Conservation (phyloP, 1,140 invertebrate species). For the Octopus sinensis region DNA sequence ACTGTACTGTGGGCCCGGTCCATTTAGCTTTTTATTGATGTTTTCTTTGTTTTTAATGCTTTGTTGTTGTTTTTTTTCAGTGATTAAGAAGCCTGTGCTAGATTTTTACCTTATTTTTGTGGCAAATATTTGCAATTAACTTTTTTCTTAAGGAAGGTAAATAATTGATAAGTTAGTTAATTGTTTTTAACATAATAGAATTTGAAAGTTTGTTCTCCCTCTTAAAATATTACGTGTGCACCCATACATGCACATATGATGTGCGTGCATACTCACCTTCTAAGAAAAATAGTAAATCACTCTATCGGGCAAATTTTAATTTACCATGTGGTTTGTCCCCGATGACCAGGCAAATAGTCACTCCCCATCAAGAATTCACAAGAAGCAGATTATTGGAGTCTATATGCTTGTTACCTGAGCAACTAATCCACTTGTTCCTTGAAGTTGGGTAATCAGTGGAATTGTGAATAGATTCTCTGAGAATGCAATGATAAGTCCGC, state of each 20-base stretch:
- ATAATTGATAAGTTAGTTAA: no score
- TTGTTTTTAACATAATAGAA: no score
- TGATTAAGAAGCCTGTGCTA: no score
- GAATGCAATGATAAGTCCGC: constrained; percentile 3
- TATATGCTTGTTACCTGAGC: not conserved
- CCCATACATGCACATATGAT: no score
- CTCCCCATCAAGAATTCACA: constrained; percentile 6
- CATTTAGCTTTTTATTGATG: not conserved
- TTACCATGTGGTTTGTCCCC: not conserved
- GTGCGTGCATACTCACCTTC: not conserved
- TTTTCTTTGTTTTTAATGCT: not conserved
- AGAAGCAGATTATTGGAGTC: not conserved
- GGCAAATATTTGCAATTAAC: not conserved
- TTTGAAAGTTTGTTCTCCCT: no score
- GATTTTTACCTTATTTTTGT: not conserved
- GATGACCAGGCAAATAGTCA: not conserved
- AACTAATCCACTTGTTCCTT: constrained; percentile 7
- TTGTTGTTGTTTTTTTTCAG: no score
- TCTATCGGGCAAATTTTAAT: not conserved
- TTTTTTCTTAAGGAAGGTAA: no score
- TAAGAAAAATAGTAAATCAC: not conserved
- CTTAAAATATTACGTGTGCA: no score
- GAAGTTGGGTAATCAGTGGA: constrained; percentile 4
- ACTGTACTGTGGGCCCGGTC: no score
- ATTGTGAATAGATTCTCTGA: constrained; percentile 12